Conservation (phyloP, 2,888 invertebrate genomes). For the Diadegma fenestrale region DNA sequence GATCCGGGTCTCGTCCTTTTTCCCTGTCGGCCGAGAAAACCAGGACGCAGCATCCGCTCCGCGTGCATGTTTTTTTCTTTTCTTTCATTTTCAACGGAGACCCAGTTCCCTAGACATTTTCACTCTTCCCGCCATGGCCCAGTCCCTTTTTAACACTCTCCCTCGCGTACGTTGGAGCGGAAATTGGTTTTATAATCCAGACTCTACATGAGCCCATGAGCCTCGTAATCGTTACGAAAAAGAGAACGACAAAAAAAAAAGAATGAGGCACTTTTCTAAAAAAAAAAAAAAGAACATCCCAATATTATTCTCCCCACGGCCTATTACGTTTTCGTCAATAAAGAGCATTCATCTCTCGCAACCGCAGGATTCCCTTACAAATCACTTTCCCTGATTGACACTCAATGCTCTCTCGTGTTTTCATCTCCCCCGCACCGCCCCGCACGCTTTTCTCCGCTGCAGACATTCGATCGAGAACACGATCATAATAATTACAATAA, state of each 20-base stretch:
- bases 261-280: slow-evolving; percentile 19
- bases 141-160: slow-evolving; percentile 8
- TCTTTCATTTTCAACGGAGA: slow-evolving; percentile 16
- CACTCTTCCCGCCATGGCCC: slow-evolving; percentile 33
- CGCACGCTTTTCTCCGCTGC: slow-evolving; percentile 66
- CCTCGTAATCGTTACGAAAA: slow-evolving; percentile 71
- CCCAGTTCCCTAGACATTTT: slow-evolving; percentile 14
- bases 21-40: slow-evolving; percentile 62
- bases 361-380: slow-evolving; percentile 76
- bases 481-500: slow-evolving; percentile 34
- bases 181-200: slow-evolving; percentile 83
- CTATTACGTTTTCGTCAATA: slow-evolving; percentile 63
- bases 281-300: slow-evolving; percentile 16
- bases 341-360: slow-evolving; percentile 52
- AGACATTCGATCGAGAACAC: slow-evolving; percentile 73
- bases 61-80: slow-evolving; percentile 71
- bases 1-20: slow-evolving; percentile 21
- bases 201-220: slow-evolving; percentile 51
- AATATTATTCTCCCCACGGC: slow-evolving; percentile 30
- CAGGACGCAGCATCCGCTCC: slow-evolving; percentile 79
- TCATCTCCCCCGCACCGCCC: not conserved
- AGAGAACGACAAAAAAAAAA: slow-evolving; percentile 9
- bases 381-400: slow-evolving; percentile 84
- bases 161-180: slow-evolving; percentile 70
- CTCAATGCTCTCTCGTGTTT: slow-evolving; percentile 77